phyloP scores from a whole-genome alignment of 2,888 invertebrate genomes.

The Hypercompe scribonia region DNA sequence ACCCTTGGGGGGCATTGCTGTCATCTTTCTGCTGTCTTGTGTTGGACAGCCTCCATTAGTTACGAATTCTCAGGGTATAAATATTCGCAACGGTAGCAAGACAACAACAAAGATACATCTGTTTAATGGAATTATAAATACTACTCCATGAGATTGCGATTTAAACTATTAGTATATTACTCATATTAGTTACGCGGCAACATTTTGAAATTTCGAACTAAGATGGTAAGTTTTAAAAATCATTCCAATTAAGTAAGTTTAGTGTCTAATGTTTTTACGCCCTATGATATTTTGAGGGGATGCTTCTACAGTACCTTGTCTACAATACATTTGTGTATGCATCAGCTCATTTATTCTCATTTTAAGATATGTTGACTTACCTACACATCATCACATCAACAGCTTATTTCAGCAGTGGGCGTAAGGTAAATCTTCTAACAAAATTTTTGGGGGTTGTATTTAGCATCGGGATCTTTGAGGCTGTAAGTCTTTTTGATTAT shows the following conservation, averaged over 20 bases:
- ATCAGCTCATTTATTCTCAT: no score
- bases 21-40: constrained; percentile 73
- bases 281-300: no score
- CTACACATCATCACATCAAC: no score
- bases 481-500: not conserved
- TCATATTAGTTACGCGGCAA: not conserved
- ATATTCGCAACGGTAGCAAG: constrained; percentile 52
- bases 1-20: constrained; percentile 61
- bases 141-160: constrained; percentile 25
- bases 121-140: constrained; percentile 46
- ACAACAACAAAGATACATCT: constrained; percentile 46
- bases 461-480: not conserved
- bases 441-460: not conserved
- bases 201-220: not conserved
- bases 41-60: constrained; percentile 75
- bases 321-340: no score
- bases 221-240: no score
- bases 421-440: not conserved
- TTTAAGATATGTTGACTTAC: no score
- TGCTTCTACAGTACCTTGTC: no score
- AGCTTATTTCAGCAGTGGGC: not conserved
- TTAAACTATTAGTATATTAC: constrained; percentile 6
- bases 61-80: constrained; percentile 70
- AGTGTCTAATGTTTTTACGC: no score
- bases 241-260: no score